A percentile compares a stretch with the other conserved stretches of the same genome.
Conservation (phyloP, 1,140 invertebrate species). For the Littorina saxatilis region DNA sequence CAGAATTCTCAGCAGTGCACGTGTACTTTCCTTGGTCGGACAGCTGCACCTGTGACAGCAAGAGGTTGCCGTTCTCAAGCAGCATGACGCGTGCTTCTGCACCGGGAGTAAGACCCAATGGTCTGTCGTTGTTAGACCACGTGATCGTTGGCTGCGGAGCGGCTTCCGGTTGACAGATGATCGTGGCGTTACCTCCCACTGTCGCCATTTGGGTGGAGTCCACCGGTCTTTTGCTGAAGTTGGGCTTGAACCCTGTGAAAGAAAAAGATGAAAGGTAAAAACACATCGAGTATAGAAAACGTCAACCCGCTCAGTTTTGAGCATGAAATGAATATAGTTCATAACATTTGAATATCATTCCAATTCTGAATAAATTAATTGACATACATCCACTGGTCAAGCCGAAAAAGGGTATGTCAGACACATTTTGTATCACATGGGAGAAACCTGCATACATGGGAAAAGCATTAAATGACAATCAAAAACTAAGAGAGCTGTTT, state of each 20-base stretch:
- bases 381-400: no score
- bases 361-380: no score
- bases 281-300: no score
- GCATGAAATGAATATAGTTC: no score
- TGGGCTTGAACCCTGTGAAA: conserved; percentile 86
- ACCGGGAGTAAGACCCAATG: conserved; percentile 78
- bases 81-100: conserved; percentile 45
- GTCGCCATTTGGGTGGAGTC: conserved; percentile 93
- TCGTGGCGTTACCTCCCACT: conserved; percentile 92
- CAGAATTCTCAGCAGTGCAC: conserved; percentile 71
- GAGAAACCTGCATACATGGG: no score
- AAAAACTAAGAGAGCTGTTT: no score
- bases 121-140: conserved; percentile 93
- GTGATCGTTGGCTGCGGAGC: conserved; percentile 91
- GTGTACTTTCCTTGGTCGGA: conserved; percentile 72
- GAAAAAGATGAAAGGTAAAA: background rate
- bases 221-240: conserved; percentile 92
- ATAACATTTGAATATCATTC: no score
- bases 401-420: no score
- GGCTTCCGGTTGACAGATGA: conserved; percentile 95
- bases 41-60: conserved; percentile 59
- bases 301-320: no score
- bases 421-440: no score
- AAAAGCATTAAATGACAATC: no score
- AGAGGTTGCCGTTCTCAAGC: conserved; percentile 66